Evolutionary conservation across 2,888 invertebrate genomes (phyloP).

Genomic region (Chrysolina americana): DNA sequence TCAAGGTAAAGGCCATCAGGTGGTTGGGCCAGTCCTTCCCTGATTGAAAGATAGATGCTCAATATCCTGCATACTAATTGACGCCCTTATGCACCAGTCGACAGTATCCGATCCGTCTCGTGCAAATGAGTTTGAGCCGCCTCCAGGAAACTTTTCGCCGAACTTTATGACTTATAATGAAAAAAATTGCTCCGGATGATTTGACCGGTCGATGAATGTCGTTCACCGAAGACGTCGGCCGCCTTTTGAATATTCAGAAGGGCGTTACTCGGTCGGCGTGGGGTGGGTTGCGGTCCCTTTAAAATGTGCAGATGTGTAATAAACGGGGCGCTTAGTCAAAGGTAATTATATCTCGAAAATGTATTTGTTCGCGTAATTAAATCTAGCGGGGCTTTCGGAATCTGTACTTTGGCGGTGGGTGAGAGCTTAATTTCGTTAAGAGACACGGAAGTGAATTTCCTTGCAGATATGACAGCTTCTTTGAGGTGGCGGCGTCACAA

Average conservation of each 20-base stretch:
- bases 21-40: not conserved
- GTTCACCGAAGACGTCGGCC: conserved; percentile 39
- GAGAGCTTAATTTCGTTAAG: conserved; percentile 12
- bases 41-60: not conserved
- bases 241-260: conserved; percentile 36
- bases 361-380: conserved; percentile 49
- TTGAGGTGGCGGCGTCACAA: not conserved
- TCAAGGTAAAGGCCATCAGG: not conserved
- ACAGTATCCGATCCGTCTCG: conserved; percentile 21
- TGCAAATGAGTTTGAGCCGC: conserved; percentile 29
- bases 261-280: conserved; percentile 22
- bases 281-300: conserved; percentile 47
- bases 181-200: conserved; percentile 41
- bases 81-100: conserved; percentile 16
- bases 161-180: conserved; percentile 30
- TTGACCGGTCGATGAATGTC: conserved; percentile 48
- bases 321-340: conserved; percentile 47
- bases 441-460: conserved; percentile 13
- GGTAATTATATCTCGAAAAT: conserved; percentile 48
- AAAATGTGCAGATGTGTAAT: conserved; percentile 51
- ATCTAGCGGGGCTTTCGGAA: conserved; percentile 24
- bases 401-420: conserved; percentile 5
- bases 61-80: conserved; percentile 2
- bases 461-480: conserved; percentile 11
- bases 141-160: not conserved